Evolutionary conservation across 2,888 invertebrate species (phyloP).

Genomic region (Ceratothoa steindachneri): DNA sequence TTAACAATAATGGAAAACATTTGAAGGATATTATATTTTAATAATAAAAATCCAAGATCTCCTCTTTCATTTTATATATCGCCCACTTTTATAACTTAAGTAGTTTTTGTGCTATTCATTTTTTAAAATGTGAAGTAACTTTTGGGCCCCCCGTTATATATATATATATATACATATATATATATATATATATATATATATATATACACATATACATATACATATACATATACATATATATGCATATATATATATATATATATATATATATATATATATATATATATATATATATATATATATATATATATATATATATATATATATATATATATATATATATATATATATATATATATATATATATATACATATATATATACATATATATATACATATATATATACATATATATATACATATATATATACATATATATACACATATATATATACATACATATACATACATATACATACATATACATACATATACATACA

Average conservation of each 20-base stretch:
- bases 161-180: constrained; percentile 6
- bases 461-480: constrained; percentile 13
- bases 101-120: too few relatives aligned
- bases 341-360: constrained; percentile 20
- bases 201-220: constrained; percentile 11
- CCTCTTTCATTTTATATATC: too few relatives aligned
- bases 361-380: constrained; percentile 14
- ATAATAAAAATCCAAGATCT: too few relatives aligned
- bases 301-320: constrained; percentile 16
- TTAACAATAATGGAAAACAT: too few relatives aligned
- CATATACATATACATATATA: constrained; percentile 3
- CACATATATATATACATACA: constrained; percentile 6
- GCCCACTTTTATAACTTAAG: too few relatives aligned
- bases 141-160: too few relatives aligned
- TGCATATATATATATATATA: not conserved
- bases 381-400: constrained; percentile 13
- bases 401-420: constrained; percentile 19
- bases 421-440: constrained; percentile 14
- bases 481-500: constrained; percentile 14
- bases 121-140: too few relatives aligned
- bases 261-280: not conserved
- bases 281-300: not conserved
- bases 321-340: constrained; percentile 20
- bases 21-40: too few relatives aligned
- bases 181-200: constrained; percentile 16